Conservation (phyloP, 2,888 invertebrate genomes). For the Parnassius apollo region DNA sequence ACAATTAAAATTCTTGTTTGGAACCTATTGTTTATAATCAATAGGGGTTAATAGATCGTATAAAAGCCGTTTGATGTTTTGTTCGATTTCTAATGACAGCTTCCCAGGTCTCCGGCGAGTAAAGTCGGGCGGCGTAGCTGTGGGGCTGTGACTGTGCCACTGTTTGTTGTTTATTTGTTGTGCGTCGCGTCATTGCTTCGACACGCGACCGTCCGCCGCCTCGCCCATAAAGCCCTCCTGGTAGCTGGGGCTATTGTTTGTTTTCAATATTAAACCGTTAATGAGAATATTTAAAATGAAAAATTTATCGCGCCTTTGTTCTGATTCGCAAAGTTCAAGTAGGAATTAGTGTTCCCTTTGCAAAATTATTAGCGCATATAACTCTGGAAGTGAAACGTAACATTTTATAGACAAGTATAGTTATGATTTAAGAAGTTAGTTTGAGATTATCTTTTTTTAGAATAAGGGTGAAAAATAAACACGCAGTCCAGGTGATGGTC, state of each 20-base stretch:
- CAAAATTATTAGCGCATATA: too few species aligned
- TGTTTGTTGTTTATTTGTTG: slow-evolving; percentile 40
- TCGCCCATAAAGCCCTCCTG: slow-evolving; percentile 27
- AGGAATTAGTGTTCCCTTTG: too few species aligned
- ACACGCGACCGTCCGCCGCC: slow-evolving; percentile 48
- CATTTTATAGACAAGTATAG: too few species aligned
- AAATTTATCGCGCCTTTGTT: neutral
- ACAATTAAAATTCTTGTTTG: neutral
- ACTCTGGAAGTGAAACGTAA: too few species aligned
- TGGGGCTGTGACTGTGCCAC: slow-evolving; percentile 19
- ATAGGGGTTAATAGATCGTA: slow-evolving; percentile 16
- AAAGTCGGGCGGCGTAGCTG: neutral
- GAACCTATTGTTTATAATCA: slow-evolving; percentile 11
- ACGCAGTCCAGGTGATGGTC: too few species aligned
- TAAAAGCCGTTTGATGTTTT: slow-evolving; percentile 11
- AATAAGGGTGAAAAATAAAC: too few species aligned
- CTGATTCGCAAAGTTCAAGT: neutral
- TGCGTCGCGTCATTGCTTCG: slow-evolving; percentile 58
- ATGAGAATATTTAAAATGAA: slow-evolving; percentile 10
- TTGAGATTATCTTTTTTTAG: too few species aligned
- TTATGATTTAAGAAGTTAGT: too few species aligned
- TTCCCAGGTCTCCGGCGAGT: slow-evolving; percentile 8
- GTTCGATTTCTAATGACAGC: slow-evolving; percentile 9
- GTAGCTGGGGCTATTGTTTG: slow-evolving; percentile 1
- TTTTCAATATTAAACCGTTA: slow-evolving; percentile 28